Evolutionary conservation across 2,113 vertebrate species (phyloP), one percentile per base, ranked within the genome.

Genomic region (Macquaria australasica): DNA sequence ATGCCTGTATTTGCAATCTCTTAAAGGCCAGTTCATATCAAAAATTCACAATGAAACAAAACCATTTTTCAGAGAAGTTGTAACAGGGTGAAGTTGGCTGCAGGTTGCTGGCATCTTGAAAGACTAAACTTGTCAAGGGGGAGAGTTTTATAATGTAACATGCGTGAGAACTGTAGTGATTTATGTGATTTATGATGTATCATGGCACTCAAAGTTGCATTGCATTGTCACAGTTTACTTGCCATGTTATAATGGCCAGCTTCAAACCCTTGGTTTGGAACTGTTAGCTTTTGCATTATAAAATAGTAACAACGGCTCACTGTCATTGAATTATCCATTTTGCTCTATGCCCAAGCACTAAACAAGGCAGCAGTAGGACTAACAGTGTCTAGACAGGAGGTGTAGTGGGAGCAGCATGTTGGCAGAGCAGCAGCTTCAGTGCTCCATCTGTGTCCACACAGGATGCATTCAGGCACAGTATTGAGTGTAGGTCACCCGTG

Each of bases 21-120:
- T 72, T 51, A 75, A 73, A 72, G 74, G 68, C 81, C 69, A 50
- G 77, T 79, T 88, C 51, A 76, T 39, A 87, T 84, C 62, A 83
- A 80, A 73, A 34, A 87, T 73, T 81, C 67, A 78, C 37, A 55
- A 74, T 18, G 11, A 45, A 18, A 37, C 15, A 59, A 56, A 70
- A 56, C 14, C 64, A 69, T 73, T 79, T 79, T 70, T 68, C 31
- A 72, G 31, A 50, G 15, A 73, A 15, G 12, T 34, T 68, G 55
- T 39, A 55, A 41, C 34, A 67, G 39, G 16, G n/a, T 55, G 51
- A 60, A 8, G n/a, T 16, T 84, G 68, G 41, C 41, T 79, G 45
- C 5, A 20, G 8, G 12, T 69, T 59, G 15, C 51, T 72, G 18
- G 14, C 0, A 3, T 66, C 37, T 69, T 59, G n/a, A 81, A 86